phyloP scores from a whole-genome alignment of 2,797 vertebrate genomes.

The Molossus molossus region DNA sequence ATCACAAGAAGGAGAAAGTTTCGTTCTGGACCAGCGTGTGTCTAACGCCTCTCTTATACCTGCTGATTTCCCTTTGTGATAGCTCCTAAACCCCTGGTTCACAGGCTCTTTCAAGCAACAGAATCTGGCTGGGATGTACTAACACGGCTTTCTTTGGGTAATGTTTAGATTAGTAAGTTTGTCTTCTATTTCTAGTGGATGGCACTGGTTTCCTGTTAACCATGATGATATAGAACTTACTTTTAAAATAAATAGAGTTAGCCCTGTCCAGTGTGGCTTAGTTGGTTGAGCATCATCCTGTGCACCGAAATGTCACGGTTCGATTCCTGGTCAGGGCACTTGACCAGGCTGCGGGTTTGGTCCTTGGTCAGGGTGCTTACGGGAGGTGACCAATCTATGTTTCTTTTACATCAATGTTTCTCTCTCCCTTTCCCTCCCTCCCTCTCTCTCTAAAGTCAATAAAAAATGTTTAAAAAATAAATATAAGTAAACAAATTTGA shows the following conservation, averaged over 20 bases:
- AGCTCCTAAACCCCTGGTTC: not conserved
- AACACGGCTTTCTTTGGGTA: conserved; percentile 5
- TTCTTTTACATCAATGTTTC: not conserved
- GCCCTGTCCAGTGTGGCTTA: not conserved
- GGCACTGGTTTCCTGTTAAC: conserved; percentile 70
- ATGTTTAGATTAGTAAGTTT: conserved; percentile 67
- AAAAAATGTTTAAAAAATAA: not conserved
- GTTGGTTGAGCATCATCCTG: not conserved
- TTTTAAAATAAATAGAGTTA: conserved; percentile 68
- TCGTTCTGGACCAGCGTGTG: not conserved
- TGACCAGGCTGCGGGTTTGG: not conserved
- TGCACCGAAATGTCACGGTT: not conserved
- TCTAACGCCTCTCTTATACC: not conserved
- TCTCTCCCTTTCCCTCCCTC: not conserved
- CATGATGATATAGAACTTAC: conserved; percentile 26
- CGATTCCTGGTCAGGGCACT: not conserved
- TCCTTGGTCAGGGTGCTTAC: not conserved
- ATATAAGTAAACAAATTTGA: conserved; percentile 43
- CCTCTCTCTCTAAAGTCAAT: not conserved
- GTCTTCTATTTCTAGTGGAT: conserved; percentile 63
- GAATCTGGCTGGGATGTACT: not conserved
- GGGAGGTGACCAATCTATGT: not conserved
- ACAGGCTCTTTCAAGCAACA: not conserved
- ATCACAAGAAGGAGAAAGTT: not conserved
- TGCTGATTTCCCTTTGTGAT: not conserved